Conservation (phyloP, 2,113 vertebrate genomes). For the Burhinus bistriatus region DNA sequence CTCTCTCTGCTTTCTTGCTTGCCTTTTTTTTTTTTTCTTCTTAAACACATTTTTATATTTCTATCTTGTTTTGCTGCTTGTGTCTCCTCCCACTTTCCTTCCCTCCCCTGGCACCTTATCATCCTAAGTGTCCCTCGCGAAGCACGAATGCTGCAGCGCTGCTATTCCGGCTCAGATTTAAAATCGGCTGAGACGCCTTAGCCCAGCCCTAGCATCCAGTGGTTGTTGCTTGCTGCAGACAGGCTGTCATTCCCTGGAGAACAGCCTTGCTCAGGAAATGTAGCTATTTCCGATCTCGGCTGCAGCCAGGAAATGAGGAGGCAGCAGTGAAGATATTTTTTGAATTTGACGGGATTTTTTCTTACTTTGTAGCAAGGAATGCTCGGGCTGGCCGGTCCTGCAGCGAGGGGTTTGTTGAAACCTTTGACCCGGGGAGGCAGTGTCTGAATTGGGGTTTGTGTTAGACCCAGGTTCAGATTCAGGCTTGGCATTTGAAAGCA, state of each 20-base stretch:
- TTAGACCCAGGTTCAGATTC: not conserved
- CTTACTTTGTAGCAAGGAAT: not conserved
- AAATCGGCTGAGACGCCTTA: rapidly evolving
- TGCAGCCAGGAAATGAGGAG: constrained; percentile 66
- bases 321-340: constrained; percentile 34
- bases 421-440: no score
- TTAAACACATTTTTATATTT: not conserved
- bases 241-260: constrained; percentile 29
- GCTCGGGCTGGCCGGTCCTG: not conserved
- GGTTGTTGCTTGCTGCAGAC: not conserved
- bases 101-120: not conserved
- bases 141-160: rapidly evolving
- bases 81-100: not conserved
- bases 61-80: not conserved
- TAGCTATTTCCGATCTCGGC: constrained; percentile 53
- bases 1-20: no score
- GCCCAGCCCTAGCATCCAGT: not conserved
- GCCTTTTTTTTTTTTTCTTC: no score
- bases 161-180: not conserved
- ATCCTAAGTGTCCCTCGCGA: not conserved
- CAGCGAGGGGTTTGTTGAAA: not conserved
- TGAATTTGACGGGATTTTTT: constrained; percentile 23
- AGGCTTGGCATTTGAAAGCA: not conserved
- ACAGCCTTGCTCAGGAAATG: constrained; percentile 64
- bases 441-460: not conserved